These are phyloP conservation scores for Ctenochaetus hawaiiensis DNA, from an alignment of 2,797 vertebrate genomes.

Conservation along the genomic window DNA sequence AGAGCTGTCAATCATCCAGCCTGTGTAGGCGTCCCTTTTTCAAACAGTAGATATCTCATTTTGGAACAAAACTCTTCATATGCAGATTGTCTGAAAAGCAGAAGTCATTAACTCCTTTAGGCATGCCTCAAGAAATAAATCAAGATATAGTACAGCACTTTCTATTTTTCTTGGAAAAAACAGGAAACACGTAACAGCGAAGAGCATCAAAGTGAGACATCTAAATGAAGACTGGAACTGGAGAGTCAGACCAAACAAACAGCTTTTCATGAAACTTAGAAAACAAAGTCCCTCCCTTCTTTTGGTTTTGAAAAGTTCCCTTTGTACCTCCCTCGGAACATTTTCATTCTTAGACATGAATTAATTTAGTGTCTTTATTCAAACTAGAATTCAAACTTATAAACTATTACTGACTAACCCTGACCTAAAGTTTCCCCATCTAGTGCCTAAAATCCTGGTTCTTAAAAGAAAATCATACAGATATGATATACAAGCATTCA, in stretches of 20 bases:
- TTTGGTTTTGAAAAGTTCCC: slow-evolving; percentile 48
- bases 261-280: slow-evolving; percentile 39
- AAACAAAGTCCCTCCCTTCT: slow-evolving; percentile 43
- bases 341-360: slow-evolving; percentile 29
- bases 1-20: slow-evolving; percentile 49
- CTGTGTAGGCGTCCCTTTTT: slow-evolving; percentile 20
- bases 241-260: slow-evolving; percentile 42
- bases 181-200: slow-evolving; percentile 56
- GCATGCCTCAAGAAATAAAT: slow-evolving; percentile 75
- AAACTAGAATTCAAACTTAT: slow-evolving; percentile 15
- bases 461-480: neutral
- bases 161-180: slow-evolving; percentile 50
- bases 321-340: slow-evolving; percentile 39
- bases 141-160: slow-evolving; percentile 64
- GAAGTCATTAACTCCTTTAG: slow-evolving; percentile 70
- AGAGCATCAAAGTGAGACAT: slow-evolving; percentile 60
- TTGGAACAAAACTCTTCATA: slow-evolving; percentile 66
- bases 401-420: slow-evolving; percentile 10
- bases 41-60: slow-evolving; percentile 54
- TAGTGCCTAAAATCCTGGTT: neutral
- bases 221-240: slow-evolving; percentile 58
- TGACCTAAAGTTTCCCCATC: neutral
- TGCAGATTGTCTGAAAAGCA: slow-evolving; percentile 80
- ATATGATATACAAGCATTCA: neutral
- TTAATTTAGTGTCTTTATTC: slow-evolving; percentile 44